A percentile compares a stretch with the other conserved stretches of the same genome.
These are phyloP conservation scores for Cricetomys ansorgei DNA, from an alignment of 2,113 vertebrate species.

Conservation along the genomic window DNA sequence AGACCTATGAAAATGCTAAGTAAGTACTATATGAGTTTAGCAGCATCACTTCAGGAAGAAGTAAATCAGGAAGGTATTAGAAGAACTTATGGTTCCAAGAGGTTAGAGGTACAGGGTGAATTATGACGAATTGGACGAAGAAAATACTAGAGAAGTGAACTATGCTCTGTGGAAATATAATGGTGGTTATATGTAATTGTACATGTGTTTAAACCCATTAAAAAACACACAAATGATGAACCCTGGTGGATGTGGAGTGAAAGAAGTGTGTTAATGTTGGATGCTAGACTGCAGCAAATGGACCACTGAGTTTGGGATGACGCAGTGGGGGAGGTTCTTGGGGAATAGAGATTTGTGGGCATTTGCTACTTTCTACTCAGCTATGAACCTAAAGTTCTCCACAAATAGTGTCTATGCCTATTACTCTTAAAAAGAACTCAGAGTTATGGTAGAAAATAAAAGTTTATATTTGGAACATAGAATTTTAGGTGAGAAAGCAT, in stretches of 20 bases:
- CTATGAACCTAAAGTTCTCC: not conserved
- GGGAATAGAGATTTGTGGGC: rapidly evolving
- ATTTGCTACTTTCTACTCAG: not conserved
- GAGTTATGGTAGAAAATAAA: not conserved
- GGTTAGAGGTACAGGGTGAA: not conserved
- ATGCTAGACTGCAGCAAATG: not conserved
- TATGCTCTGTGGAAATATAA: not conserved
- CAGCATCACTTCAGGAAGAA: not conserved
- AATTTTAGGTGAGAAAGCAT: not conserved
- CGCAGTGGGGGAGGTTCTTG: not conserved
- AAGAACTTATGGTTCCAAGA: not conserved
- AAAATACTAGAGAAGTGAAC: not conserved
- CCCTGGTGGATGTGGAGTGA: not conserved
- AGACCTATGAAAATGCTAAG: not conserved
- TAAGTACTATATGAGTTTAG: not conserved
- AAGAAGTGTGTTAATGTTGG: not conserved
- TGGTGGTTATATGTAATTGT: not conserved
- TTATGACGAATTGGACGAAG: not conserved
- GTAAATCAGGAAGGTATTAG: not conserved
- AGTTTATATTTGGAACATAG: not conserved
- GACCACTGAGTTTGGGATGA: not conserved
- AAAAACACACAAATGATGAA: not conserved
- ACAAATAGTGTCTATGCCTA: not conserved
- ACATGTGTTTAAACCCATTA: not conserved
- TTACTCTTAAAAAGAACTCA: not conserved